Conservation (phyloP, 2,113 vertebrate species). For the Glareola pratincola region DNA sequence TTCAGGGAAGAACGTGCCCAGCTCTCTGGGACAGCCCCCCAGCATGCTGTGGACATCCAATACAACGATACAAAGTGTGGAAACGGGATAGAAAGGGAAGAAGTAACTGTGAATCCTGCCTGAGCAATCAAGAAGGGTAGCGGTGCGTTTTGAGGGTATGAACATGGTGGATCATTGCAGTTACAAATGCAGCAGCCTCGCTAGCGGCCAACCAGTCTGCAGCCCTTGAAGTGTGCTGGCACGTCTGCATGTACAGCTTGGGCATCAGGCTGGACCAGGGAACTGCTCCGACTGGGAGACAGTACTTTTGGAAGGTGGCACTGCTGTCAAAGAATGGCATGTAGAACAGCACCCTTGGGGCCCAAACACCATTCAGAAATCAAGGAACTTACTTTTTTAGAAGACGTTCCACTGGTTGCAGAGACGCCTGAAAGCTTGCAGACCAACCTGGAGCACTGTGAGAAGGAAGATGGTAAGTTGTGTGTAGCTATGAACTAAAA, state of each 20-base stretch:
- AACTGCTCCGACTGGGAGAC: not conserved
- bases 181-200: not conserved
- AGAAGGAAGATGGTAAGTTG: conserved; percentile 66
- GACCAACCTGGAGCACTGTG: conserved; percentile 28
- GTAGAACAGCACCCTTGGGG: not conserved
- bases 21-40: not conserved
- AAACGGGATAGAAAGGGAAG: not conserved
- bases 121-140: not conserved
- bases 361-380: not conserved
- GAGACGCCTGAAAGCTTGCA: conserved; percentile 69
- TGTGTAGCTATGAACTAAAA: not conserved
- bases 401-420: not conserved
- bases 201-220: not conserved
- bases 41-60: not conserved
- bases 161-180: not conserved
- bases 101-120: not conserved
- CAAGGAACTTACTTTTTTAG: not conserved
- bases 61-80: not conserved
- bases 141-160: not conserved
- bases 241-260: not conserved
- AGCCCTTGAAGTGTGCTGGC: not conserved
- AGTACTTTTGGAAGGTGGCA: not conserved
- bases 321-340: not conserved
- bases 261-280: not conserved
- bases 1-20: not conserved